A percentile compares a stretch with the other conserved stretches of the same genome.
Conservation (phyloP, 2,113 vertebrate species). For the Mixornis gularis region DNA sequence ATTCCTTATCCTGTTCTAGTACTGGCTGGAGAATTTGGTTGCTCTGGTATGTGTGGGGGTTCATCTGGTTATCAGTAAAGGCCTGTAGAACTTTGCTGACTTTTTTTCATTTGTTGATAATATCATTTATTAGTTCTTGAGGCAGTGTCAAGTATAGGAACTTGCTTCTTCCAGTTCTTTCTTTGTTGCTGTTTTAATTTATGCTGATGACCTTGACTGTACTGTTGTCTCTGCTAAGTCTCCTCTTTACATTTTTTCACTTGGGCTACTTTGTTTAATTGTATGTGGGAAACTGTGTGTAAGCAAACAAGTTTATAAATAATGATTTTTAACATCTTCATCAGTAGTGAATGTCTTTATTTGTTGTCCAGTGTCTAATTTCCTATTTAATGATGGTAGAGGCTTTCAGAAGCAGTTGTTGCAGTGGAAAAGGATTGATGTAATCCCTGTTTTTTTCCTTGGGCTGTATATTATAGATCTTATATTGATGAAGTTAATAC, state of each 20-base stretch:
- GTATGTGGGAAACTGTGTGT: not conserved
- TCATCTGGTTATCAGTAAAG: not conserved
- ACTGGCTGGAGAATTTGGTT: not conserved
- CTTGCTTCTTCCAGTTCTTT: not conserved
- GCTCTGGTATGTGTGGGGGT: not conserved
- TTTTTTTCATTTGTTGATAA: not conserved
- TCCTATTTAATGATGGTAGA: not conserved
- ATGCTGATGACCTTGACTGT: not conserved
- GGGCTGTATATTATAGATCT: not conserved
- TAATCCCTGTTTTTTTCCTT: not conserved
- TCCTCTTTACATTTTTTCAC: not conserved
- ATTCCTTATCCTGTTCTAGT: not conserved
- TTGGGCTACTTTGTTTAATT: not conserved
- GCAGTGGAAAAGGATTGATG: not conserved
- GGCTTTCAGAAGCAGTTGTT: not conserved
- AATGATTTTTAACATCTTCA: not conserved
- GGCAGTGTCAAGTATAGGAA: not conserved
- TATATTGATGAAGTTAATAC: not conserved
- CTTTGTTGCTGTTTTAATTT: not conserved
- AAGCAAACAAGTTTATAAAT: not conserved
- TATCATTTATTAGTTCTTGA: not conserved
- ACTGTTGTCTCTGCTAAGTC: not conserved
- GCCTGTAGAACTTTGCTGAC: not conserved
- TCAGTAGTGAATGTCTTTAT: not conserved
- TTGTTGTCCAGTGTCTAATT: not conserved